Evolutionary conservation across 2,797 vertebrate species (phyloP).

Genomic region (Buceros bicornis): DNA sequence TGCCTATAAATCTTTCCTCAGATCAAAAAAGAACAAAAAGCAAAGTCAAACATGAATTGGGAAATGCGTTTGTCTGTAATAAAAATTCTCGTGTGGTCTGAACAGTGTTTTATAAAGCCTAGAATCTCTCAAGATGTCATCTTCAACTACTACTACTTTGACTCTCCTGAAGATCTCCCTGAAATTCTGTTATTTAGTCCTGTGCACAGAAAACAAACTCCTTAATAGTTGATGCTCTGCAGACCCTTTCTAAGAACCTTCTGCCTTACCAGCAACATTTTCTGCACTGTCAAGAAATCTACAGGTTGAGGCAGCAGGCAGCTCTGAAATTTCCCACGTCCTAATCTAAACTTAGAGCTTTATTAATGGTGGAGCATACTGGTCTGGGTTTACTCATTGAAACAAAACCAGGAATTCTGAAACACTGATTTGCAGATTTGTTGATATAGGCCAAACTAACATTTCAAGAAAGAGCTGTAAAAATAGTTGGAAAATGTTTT

Average conservation of each 20-base stretch:
- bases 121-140: background rate
- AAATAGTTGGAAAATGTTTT: background rate
- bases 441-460: background rate
- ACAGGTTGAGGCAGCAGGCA: background rate
- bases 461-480: background rate
- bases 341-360: background rate
- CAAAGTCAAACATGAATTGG: background rate
- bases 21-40: background rate
- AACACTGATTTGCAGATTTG: background rate
- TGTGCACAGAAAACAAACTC: background rate
- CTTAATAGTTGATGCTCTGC: background rate
- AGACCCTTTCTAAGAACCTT: background rate
- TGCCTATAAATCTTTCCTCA: background rate
- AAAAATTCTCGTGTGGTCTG: background rate
- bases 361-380: background rate
- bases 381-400: background rate
- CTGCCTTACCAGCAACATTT: background rate
- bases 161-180: background rate
- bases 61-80: background rate
- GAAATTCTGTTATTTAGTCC: background rate
- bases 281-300: background rate
- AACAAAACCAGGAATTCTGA: background rate
- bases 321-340: background rate
- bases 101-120: background rate
- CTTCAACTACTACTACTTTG: background rate